Percentiles rank a stretch among this genome's conserved stretches.
Evolutionary conservation across 2,113 vertebrate genomes (phyloP).

Genomic region (Bubo blakistoni): DNA sequence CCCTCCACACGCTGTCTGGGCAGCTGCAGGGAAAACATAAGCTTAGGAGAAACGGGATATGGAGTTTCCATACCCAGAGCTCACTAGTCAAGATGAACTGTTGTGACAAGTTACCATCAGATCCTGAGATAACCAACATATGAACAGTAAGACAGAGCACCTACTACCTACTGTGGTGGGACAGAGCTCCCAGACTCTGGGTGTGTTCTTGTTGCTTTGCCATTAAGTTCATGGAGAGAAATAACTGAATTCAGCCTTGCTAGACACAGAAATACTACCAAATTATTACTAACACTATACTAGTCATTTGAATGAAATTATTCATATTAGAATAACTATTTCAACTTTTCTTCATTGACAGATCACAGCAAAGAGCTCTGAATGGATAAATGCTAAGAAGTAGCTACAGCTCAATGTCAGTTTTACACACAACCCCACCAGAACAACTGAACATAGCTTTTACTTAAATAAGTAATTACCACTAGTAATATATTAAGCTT

Average conservation of each 20-base stretch:
- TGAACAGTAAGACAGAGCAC: background rate
- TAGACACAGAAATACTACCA: background rate
- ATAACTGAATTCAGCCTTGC: background rate
- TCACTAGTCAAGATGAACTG: background rate
- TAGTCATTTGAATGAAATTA: background rate
- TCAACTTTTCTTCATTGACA: background rate
- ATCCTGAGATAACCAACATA: background rate
- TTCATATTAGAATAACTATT: background rate
- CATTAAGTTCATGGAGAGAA: background rate
- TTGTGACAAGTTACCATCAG: background rate
- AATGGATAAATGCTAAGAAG: background rate
- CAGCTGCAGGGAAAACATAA: background rate
- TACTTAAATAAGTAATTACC: background rate
- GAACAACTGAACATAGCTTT: background rate
- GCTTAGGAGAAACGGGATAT: background rate
- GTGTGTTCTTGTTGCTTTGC: background rate
- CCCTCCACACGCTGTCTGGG: fast-evolving
- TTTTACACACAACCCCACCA: background rate
- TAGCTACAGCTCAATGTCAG: background rate
- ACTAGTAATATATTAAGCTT: background rate
- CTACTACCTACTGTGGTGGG: background rate
- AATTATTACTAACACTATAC: background rate
- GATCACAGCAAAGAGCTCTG: background rate
- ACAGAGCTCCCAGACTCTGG: background rate
- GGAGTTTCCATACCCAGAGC: background rate